phyloP scores from a whole-genome alignment of 2,797 vertebrate genomes.

The Smutsia temminckii region DNA sequence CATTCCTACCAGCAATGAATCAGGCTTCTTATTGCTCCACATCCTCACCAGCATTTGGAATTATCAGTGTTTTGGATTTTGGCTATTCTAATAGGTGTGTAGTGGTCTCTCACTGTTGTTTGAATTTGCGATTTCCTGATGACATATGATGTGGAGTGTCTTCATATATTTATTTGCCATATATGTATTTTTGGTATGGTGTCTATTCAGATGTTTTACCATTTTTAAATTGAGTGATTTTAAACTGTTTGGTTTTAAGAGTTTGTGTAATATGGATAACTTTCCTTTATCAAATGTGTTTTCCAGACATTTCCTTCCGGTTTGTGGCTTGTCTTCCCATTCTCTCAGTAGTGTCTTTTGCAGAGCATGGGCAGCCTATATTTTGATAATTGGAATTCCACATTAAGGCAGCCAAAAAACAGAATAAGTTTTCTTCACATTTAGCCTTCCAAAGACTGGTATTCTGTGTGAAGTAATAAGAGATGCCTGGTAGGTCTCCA shows the following conservation, averaged over 20 bases:
- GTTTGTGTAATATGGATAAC: not conserved
- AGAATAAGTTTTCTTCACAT: not conserved
- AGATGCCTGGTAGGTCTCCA: not conserved
- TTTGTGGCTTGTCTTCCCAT: not conserved
- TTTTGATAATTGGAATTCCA: not conserved
- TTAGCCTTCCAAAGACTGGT: not conserved
- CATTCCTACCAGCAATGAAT: not conserved
- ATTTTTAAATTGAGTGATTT: not conserved
- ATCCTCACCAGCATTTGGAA: not conserved
- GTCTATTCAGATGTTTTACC: not conserved
- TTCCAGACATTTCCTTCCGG: not conserved
- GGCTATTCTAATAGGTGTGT: not conserved
- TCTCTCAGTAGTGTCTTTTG: not conserved
- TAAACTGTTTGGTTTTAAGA: not conserved
- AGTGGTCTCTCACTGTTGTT: not conserved
- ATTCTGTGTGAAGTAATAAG: not conserved
- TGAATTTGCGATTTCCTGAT: not conserved
- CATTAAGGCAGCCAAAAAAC: not conserved
- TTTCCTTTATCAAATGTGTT: not conserved
- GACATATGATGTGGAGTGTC: not conserved
- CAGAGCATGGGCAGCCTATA: not conserved
- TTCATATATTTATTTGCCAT: not conserved
- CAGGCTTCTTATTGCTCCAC: not conserved
- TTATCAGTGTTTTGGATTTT: not conserved
- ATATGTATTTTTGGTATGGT: not conserved